Evolutionary conservation across 2,888 invertebrate genomes (phyloP).

Genomic region (Globia sparganii): DNA sequence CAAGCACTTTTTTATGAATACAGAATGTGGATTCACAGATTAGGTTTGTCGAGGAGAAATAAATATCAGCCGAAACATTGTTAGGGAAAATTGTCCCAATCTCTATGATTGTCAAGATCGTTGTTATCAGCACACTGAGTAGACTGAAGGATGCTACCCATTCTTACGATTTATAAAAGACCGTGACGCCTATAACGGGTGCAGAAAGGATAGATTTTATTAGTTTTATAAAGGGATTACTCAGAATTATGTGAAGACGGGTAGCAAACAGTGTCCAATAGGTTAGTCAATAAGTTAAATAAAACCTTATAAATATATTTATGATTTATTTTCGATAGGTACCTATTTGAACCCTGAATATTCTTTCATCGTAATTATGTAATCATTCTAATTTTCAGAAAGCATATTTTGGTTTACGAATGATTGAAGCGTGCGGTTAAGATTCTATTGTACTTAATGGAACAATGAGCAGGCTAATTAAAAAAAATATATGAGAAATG

Average conservation of each 20-base stretch:
- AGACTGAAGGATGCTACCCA: background rate
- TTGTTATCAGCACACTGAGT: background rate
- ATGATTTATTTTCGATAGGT: too few species aligned
- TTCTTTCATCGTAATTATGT: background rate
- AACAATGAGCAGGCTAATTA: slow-evolving; percentile 6
- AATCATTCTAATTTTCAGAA: background rate
- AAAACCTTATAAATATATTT: background rate
- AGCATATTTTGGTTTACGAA: background rate
- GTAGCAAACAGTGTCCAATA: background rate
- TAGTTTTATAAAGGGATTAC: background rate
- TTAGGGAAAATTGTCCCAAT: background rate
- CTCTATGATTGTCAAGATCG: too few species aligned
- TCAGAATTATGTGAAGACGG: background rate
- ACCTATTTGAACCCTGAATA: background rate
- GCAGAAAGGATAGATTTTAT: background rate
- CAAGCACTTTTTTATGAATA: background rate
- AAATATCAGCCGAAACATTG: background rate
- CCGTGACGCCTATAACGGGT: too few species aligned
- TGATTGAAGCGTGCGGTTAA: slow-evolving; percentile 8
- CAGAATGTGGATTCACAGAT: background rate
- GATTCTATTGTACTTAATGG: background rate
- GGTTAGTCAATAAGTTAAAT: background rate
- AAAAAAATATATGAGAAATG: background rate
- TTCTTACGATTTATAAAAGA: background rate
- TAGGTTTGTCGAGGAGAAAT: background rate